These are phyloP conservation scores for Agriopis marginaria DNA, from an alignment of 2,888 invertebrate genomes.

Conservation along the genomic window DNA sequence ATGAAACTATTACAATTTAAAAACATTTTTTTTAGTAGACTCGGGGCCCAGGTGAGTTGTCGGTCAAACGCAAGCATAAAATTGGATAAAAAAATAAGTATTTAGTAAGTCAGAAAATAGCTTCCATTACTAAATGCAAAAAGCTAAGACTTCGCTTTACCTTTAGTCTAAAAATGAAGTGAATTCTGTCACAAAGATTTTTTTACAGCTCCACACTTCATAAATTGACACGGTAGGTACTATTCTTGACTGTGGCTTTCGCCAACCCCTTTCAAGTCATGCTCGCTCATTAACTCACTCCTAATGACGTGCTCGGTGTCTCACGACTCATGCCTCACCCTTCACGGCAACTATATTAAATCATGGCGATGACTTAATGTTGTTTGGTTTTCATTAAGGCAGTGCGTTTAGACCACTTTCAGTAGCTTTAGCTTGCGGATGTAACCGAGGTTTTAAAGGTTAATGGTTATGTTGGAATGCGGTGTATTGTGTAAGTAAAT, in stretches of 20 bases:
- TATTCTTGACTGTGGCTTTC: slow-evolving; percentile 47
- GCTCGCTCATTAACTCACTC: slow-evolving; percentile 67
- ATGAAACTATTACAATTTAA: too few relatives aligned
- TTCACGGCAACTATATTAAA: slow-evolving; percentile 58
- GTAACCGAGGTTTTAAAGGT: too few relatives aligned
- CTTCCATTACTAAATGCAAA: neutral
- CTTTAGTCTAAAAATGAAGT: too few relatives aligned
- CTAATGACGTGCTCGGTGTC: slow-evolving; percentile 64
- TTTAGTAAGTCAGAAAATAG: neutral
- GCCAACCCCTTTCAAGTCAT: slow-evolving; percentile 44
- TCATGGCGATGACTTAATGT: slow-evolving; percentile 46
- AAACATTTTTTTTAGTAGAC: too few relatives aligned
- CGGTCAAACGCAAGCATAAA: too few relatives aligned
- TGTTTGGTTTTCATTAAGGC: slow-evolving; percentile 46
- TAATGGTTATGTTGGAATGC: too few relatives aligned
- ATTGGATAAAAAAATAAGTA: too few relatives aligned
- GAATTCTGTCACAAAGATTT: neutral
- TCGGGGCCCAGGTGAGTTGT: too few relatives aligned
- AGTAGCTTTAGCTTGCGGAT: too few relatives aligned
- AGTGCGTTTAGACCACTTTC: slow-evolving; percentile 28
- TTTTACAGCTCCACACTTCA: neutral
- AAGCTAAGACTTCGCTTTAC: neutral
- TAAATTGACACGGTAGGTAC: slow-evolving; percentile 24
- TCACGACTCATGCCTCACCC: slow-evolving; percentile 50
- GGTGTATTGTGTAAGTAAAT: too few relatives aligned